Base-by-base conservation (phyloP, 2,888 invertebrate species). In the Gryllus longicercus region DNA sequence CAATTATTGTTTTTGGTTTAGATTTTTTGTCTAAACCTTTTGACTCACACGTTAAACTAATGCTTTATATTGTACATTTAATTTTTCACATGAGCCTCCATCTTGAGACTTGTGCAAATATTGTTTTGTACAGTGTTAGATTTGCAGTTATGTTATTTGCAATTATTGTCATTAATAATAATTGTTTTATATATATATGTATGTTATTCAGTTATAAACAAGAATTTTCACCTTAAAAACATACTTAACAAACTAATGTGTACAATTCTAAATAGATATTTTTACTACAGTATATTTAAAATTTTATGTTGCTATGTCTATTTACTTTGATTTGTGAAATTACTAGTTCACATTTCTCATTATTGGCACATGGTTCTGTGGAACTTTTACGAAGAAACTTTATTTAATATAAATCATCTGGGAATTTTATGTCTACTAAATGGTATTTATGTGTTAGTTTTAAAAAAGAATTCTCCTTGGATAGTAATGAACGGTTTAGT, bases 91-190 rank as follows among this genome's bases (percentile, higher is more conserved):
- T 63, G 18, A 63, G 63, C 63, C 63, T 63, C 63, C 63, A 63
- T 63, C 18, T 63, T 63, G 63, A 63, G 63, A 16, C 63, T 63
- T 63, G 63, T 63, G 63, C 63, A 63, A 63, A 63, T 63, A 63
- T 63, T 63, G 63, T 63, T 63, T 63, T 63, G 63, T 63, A 63
- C 63, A 63, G 63, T 63, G 63, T 63, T 63, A 63, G 63, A 63
- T 63, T 63, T 63, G 63, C 63, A 63, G 63, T 63, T 63, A 63
- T 63, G 63, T 63, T 63, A 63, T 63, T 63, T 63, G 18, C 63
- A 63, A 63, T 63, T 63, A 63, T 63, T 63, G 63, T 63, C 63
- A 63, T 63, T 63, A 63, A 63, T 63, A 18, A 63, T 63, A 63
- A 63, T 63, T 63, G 63, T 63, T 63, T 63, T 63, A 63, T 63